Evolutionary conservation across 2,113 vertebrate genomes (phyloP), one percentile per base, ranked within the genome.

Genomic region (Cyprinodon brontotheroides): DNA sequence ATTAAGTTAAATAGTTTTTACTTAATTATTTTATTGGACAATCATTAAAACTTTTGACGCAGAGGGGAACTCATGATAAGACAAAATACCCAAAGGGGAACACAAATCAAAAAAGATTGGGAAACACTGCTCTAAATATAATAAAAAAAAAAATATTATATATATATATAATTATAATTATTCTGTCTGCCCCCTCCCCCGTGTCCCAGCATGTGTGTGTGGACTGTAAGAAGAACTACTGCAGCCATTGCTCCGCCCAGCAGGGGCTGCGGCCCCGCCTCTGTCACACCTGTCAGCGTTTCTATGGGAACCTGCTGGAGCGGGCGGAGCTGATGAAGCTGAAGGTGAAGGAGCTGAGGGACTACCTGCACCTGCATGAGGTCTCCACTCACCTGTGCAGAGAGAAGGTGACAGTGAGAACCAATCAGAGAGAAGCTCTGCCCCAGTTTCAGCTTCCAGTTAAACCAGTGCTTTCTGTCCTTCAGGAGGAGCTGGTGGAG

Each of bases 261-360:
- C 78, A 85, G 0, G 96, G 93, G 15, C 89, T 81, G 0, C 94
- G 94, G 12, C 96, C 95, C 22, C 93, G 94, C 39, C 95, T 99
- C 57, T 99, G 98, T 91, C 95, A 94, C 77, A 96, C 97, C 9
- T 99, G 98, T 81, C 95, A 94, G 72, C 96, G 96, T 6, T 95
- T 98, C 91, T 95, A 95, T 4, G 96, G 95, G 81, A 96, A 96
- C 1, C 93, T 94, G 64, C 94, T 97, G 2, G 92, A 94, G 88
- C 88, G 96, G 37, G 95, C 96, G 0, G 97, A 97, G 93, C 90
- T 99, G 9, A 97, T 99, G 92, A 99, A 96, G 94, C 95, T 99
- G 83, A 99, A 99, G 72, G 97, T 99, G 89, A 99, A 99, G 92
- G 98, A 99, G 65, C 93, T 99, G 69, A 85, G 98, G 15, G 97